These are phyloP conservation scores for Amphimallon solstitiale DNA, from an alignment of 2,888 invertebrate species.

Conservation along the genomic window DNA sequence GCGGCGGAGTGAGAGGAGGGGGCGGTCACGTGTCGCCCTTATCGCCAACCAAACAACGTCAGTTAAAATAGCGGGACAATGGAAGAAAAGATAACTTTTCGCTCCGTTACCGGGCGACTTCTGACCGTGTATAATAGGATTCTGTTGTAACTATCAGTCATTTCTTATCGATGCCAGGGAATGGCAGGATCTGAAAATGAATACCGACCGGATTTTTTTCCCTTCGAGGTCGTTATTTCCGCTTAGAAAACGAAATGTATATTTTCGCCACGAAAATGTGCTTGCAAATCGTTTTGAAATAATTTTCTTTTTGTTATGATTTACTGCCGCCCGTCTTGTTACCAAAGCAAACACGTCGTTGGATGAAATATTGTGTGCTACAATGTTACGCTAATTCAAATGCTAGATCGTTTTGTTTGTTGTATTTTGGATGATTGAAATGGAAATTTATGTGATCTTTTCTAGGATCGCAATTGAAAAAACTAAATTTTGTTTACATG, in stretches of 20 bases:
- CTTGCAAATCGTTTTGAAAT: too few relatives aligned
- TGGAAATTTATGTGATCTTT: too few relatives aligned
- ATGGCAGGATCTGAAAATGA: conserved; percentile 5
- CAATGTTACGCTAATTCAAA: too few relatives aligned
- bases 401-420: too few relatives aligned
- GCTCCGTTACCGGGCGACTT: neutral
- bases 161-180: conserved; percentile 16
- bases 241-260: neutral
- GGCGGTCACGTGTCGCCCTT: conserved; percentile 53
- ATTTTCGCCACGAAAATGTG: too few relatives aligned
- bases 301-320: too few relatives aligned
- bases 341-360: too few relatives aligned
- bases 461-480: too few relatives aligned
- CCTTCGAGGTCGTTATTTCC: conserved; percentile 13
- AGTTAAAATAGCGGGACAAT: conserved; percentile 46
- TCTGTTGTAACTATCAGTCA: conserved; percentile 19
- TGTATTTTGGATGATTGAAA: too few relatives aligned
- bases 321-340: too few relatives aligned
- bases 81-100: conserved; percentile 42
- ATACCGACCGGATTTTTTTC: conserved; percentile 19
- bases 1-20: conserved; percentile 43
- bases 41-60: conserved; percentile 50
- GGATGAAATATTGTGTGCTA: too few relatives aligned
- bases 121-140: conserved; percentile 22
- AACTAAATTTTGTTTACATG: too few relatives aligned